Evolutionary conservation across 1,140 invertebrate genomes (phyloP), one percentile per base, ranked within the genome.

Genomic region (Meteorus sp.): DNA sequence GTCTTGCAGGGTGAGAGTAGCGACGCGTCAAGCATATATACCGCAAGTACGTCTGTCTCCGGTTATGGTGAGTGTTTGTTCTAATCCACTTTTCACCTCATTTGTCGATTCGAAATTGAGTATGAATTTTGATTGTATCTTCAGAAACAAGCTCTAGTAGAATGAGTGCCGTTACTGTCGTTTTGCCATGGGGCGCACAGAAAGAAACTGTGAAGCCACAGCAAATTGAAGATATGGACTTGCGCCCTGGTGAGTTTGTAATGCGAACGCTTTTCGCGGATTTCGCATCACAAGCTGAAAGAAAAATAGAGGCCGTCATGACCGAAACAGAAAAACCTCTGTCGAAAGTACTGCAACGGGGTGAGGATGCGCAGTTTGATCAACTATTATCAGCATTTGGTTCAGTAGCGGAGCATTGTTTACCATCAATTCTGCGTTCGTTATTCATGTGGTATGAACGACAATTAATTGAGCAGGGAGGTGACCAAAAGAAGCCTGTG

Each of bases 381-480:
- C 95, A 98, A 77, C 81, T 98, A n/a, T 80, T 98, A 11, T 91
- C 86, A 33, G 90, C 94, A 0, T 90, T 99, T 71, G 93, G 95
- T 17, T 91, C 91, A 15, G 94, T 97, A 1, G 94, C 95, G 1
- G 97, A 99, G 76, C 94, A 99, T 75, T 98, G 97, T 80, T 81
- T 99, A 33, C 97, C 98, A 1, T 99, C 97, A 7, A 84, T 99
- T 56, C 78, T 99, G 39, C 83, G 88, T 55, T 94, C 95, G n/a
- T 76, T 99, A 8, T 94, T 98, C 73, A 90, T 92, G 22, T 99
- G 98, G 98, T 94, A 98, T 73, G 93, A 97, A 63, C 79, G 92
- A 29, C 94, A 97, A 77, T 87, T 94, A 67, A 85, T 85, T 1
- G 86, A 89, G 51, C 80, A 81, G 60, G 75, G 82, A 73, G 68